These are phyloP conservation scores for Tenodera sinensis DNA, from an alignment of 2,888 invertebrate species.

Conservation along the genomic window DNA sequence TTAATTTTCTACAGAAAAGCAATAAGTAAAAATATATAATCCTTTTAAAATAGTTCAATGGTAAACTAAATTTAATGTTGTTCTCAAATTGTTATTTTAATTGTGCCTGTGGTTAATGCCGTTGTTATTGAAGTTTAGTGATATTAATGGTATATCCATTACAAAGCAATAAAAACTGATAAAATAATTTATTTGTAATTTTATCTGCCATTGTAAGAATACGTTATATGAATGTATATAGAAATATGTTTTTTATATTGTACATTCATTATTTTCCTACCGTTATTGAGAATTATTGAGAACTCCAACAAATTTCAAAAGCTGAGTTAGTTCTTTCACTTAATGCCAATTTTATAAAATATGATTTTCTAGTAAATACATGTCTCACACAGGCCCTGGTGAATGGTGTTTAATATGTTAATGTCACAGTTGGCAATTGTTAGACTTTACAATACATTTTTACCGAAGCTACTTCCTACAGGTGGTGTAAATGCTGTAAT, in stretches of 20 bases:
- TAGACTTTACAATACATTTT: background rate
- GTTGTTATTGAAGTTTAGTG: too few relatives aligned
- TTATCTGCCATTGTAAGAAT: background rate
- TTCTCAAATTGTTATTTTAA: background rate
- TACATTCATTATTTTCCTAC: background rate
- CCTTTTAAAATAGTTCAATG: background rate
- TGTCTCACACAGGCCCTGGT: background rate
- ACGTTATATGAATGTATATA: background rate
- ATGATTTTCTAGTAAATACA: background rate
- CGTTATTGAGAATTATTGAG: background rate
- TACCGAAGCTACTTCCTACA: background rate
- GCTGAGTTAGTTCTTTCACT: background rate
- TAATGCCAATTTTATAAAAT: background rate
- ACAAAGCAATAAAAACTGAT: too few relatives aligned
- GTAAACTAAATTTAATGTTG: background rate
- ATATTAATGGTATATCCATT: too few relatives aligned
- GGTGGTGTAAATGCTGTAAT: background rate
- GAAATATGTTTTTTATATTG: background rate
- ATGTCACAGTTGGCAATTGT: background rate
- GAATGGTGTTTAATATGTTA: background rate
- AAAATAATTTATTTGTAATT: too few relatives aligned
- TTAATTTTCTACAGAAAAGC: too few relatives aligned
- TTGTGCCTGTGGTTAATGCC: background rate
- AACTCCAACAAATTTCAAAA: background rate
- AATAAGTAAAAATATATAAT: background rate